Conservation (phyloP, 2,888 invertebrate species). For the Lumbricus terrestris region DNA sequence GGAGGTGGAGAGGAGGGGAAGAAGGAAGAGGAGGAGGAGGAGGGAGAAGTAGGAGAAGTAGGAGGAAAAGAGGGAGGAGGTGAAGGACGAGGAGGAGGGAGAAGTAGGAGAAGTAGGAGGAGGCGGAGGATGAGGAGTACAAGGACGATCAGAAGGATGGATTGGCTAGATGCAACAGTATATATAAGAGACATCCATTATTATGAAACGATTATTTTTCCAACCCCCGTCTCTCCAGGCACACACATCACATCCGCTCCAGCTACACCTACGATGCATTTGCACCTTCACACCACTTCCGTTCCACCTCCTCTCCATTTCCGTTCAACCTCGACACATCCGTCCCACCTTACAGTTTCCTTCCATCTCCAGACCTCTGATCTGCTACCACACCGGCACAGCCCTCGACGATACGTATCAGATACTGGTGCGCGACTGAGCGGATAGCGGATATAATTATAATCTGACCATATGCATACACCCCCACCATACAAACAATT, state of each 20-base stretch:
- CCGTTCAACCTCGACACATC: background rate
- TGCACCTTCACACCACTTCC: too few relatives aligned
- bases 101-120: too few relatives aligned
- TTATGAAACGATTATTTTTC: background rate
- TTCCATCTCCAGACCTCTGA: background rate
- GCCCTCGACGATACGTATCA: background rate
- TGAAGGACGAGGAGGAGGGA: background rate
- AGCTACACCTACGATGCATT: too few relatives aligned
- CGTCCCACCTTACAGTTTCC: background rate
- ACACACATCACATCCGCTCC: too few relatives aligned
- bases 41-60: background rate
- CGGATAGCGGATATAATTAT: too few relatives aligned
- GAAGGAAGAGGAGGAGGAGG: background rate
- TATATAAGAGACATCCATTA: background rate
- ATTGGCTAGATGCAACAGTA: background rate
- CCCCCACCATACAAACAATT: background rate
- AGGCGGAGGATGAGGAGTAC: background rate
- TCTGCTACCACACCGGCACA: background rate
- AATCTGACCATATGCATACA: background rate
- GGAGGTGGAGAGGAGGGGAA: background rate
- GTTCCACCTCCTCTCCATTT: too few relatives aligned
- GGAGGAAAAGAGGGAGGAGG: too few relatives aligned
- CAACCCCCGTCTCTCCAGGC: background rate
- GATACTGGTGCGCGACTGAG: too few relatives aligned
- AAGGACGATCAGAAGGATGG: background rate